A percentile compares a stretch with the other conserved stretches of the same genome.
These are phyloP conservation scores for Diorhabda carinulata DNA, from an alignment of 1,140 invertebrate species.

Conservation along the genomic window DNA sequence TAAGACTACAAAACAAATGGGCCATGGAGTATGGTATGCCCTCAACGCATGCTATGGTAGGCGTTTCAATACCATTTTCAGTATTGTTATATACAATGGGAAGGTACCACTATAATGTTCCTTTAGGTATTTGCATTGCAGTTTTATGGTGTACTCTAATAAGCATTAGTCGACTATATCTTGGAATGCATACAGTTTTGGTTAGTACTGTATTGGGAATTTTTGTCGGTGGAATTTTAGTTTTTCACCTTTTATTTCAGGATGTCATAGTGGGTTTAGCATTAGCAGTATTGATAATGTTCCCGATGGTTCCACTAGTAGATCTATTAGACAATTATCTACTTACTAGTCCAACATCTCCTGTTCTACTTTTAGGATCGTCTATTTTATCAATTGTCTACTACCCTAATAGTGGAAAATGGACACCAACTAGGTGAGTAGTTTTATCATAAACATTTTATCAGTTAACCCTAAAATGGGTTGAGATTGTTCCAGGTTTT, in stretches of 20 bases:
- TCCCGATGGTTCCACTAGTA: slow-evolving; percentile 68
- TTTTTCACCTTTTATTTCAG: slow-evolving; percentile 51
- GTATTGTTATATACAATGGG: slow-evolving; percentile 74
- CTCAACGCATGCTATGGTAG: slow-evolving; percentile 90
- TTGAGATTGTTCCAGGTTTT: too few relatives aligned
- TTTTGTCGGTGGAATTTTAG: too few relatives aligned
- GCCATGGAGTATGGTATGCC: slow-evolving; percentile 89
- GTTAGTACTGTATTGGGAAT: slow-evolving; percentile 49
- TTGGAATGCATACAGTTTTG: slow-evolving; percentile 89
- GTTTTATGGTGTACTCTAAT: slow-evolving; percentile 70
- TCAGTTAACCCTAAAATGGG: too few relatives aligned
- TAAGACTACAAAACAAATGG: slow-evolving; percentile 81
- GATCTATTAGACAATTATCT: slow-evolving; percentile 70
- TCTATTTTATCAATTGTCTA: slow-evolving; percentile 66
- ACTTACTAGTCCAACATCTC: slow-evolving; percentile 63
- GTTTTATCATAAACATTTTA: too few relatives aligned
- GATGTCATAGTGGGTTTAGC: slow-evolving; percentile 73
- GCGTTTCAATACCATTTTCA: slow-evolving; percentile 79
- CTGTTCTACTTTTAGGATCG: slow-evolving; percentile 59
- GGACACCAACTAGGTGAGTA: slow-evolving; percentile 75
- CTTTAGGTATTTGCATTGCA: slow-evolving; percentile 54
- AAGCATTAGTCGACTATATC: slow-evolving; percentile 79
- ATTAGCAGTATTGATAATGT: slow-evolving; percentile 64
- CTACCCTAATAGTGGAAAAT: slow-evolving; percentile 70
- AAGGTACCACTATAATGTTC: slow-evolving; percentile 71